Conservation (phyloP, 1,140 invertebrate species). For the Coptotermes formosanus region DNA sequence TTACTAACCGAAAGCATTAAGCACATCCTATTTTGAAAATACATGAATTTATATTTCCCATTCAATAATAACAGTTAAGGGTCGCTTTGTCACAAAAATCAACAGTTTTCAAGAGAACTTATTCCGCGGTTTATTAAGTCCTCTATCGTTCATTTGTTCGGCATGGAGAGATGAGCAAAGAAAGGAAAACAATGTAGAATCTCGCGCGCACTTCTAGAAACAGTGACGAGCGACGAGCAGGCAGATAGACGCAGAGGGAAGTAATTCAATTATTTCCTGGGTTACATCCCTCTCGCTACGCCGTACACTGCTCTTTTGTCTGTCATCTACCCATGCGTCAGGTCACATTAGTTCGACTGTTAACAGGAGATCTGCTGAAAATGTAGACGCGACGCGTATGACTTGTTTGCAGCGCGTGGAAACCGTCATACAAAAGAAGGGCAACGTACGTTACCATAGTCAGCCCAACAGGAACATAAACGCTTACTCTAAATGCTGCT, state of each 20-base stretch:
- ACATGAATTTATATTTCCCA: neutral
- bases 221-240: neutral
- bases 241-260: constrained; percentile 5
- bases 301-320: constrained; percentile 15
- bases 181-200: neutral
- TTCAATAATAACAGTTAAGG: neutral
- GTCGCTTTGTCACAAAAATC: neutral
- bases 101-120: neutral
- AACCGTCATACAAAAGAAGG: neutral
- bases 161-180: neutral
- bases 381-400: neutral
- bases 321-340: constrained; percentile 6
- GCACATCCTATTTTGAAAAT: too few species aligned
- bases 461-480: neutral
- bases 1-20: too few species aligned
- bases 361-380: neutral
- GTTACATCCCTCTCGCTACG: neutral
- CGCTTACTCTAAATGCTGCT: neutral
- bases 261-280: constrained; percentile 21
- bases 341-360: constrained; percentile 25
- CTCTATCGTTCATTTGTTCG: neutral
- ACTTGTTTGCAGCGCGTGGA: neutral
- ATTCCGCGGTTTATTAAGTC: neutral
- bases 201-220: neutral
- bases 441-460: neutral